A percentile compares a stretch with the other conserved stretches of the same genome.
These are phyloP conservation scores for Oxyteleia sp. DNA, from an alignment of 2,888 invertebrate species.

Conservation along the genomic window DNA sequence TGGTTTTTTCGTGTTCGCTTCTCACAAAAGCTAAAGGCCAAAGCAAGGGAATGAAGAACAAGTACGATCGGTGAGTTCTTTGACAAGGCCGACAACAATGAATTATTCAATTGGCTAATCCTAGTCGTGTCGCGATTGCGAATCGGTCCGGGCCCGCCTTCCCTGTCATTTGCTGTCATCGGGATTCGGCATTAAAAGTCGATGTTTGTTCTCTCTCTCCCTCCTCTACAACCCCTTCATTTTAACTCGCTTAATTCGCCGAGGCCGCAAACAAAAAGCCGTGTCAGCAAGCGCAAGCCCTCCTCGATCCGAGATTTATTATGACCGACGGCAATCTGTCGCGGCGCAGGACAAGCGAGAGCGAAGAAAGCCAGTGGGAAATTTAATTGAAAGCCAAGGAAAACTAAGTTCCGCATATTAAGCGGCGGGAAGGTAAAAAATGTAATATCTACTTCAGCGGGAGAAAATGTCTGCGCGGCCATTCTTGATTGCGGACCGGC, in stretches of 20 bases:
- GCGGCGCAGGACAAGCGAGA: constrained; percentile 20
- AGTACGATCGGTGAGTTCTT: constrained; percentile 79
- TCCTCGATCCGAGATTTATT: constrained; percentile 67
- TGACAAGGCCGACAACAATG: constrained; percentile 85
- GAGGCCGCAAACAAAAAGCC: constrained; percentile 68
- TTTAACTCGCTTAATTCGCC: constrained; percentile 63
- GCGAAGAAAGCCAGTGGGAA: constrained; percentile 52
- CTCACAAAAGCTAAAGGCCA: constrained; percentile 68
- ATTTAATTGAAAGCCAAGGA: constrained; percentile 71
- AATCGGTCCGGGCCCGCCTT: constrained; percentile 77
- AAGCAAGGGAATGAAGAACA: constrained; percentile 71
- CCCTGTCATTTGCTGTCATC: constrained; percentile 52
- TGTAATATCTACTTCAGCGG: constrained; percentile 54
- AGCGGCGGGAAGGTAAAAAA: constrained; percentile 29
- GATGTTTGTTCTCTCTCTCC: constrained; percentile 28
- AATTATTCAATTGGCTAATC: constrained; percentile 86
- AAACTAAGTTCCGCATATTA: constrained; percentile 61
- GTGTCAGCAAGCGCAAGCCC: constrained; percentile 60
- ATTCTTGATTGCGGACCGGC: constrained; percentile 2
- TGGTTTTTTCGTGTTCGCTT: constrained; percentile 44
- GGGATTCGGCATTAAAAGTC: constrained; percentile 56
- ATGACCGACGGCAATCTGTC: constrained; percentile 62
- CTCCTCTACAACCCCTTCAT: constrained; percentile 9
- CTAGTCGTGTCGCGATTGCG: constrained; percentile 84
- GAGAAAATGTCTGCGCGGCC: constrained; percentile 26